These are phyloP conservation scores for Halocynthia aurantium DNA, from an alignment of 23 tunicate species.

Conservation along the genomic window DNA sequence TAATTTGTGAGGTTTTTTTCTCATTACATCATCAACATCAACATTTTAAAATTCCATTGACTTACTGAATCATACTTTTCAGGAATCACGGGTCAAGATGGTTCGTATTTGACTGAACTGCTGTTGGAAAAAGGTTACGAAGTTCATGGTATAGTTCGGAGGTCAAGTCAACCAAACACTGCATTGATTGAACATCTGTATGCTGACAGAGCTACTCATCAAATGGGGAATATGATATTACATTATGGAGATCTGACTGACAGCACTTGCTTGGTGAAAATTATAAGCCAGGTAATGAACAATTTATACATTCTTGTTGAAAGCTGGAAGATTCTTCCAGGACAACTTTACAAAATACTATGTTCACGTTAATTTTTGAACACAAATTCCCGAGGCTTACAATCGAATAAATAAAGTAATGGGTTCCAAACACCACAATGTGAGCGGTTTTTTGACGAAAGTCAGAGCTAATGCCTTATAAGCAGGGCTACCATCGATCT, in stretches of 20 bases:
- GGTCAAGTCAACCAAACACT: constrained; percentile 88
- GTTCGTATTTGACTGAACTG: constrained; percentile 91
- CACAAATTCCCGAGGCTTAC: no score
- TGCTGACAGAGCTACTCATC: constrained; percentile 82
- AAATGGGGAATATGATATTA: constrained; percentile 78
- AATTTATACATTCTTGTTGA: not conserved
- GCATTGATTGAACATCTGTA: constrained; percentile 90
- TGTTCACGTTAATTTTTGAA: no score
- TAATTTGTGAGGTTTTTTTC: not conserved
- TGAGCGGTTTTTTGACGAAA: no score
- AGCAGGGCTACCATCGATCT: no score
- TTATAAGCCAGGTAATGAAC: constrained; percentile 51
- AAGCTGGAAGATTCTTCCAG: no score
- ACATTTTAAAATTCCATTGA: no score
- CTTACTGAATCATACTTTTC: not conserved
- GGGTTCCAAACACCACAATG: no score
- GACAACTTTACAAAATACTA: no score
- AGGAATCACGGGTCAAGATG: constrained; percentile 99
- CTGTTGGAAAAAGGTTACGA: constrained; percentile 80
- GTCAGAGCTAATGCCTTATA: no score
- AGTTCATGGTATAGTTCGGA: constrained; percentile 95
- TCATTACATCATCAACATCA: not conserved
- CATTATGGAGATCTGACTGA: constrained; percentile 99
- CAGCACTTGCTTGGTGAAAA: constrained; percentile 93
- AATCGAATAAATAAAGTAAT: no score